Evolutionary conservation across 2,797 vertebrate species (phyloP).

Genomic region (Clarias platycephalus): DNA sequence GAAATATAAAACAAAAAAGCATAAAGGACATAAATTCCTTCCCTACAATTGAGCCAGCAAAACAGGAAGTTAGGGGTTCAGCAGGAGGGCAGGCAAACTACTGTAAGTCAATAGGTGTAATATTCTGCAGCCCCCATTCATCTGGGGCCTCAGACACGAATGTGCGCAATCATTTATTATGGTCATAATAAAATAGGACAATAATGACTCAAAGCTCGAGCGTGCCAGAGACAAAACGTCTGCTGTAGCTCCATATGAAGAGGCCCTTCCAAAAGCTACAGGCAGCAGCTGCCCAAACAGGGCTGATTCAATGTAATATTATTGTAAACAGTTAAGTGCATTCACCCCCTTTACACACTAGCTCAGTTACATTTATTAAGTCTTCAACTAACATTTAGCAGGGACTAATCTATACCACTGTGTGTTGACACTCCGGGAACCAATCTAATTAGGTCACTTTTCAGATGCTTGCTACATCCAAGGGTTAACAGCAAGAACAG

Average conservation of each 20-base stretch:
- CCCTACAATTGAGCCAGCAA: constrained; percentile 67
- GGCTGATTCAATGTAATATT: constrained; percentile 61
- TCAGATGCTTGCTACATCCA: constrained; percentile 17
- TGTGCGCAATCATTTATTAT: constrained; percentile 73
- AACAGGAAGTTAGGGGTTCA: constrained; percentile 83
- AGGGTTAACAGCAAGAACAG: background rate
- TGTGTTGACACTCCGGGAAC: constrained; percentile 11
- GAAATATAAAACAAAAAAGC: constrained; percentile 63
- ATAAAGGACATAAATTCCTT: constrained; percentile 73
- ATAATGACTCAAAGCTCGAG: constrained; percentile 69
- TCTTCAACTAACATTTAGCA: constrained; percentile 26
- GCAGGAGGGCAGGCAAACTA: constrained; percentile 76
- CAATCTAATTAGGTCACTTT: constrained; percentile 24
- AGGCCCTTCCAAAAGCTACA: constrained; percentile 75
- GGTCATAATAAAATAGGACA: constrained; percentile 77
- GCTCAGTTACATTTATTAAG: constrained; percentile 62
- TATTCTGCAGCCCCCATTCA: constrained; percentile 69
- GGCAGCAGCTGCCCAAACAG: constrained; percentile 74
- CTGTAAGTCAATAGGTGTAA: constrained; percentile 80
- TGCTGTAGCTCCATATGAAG: constrained; percentile 63
- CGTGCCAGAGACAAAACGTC: constrained; percentile 72
- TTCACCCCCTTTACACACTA: constrained; percentile 60
- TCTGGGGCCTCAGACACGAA: constrained; percentile 64
- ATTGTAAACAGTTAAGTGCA: constrained; percentile 64
- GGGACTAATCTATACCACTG: background rate